Percentiles rank a stretch among this genome's conserved stretches.
phyloP scores from a whole-genome alignment of 2,888 invertebrate genomes.

The Eupsilia transversa region DNA sequence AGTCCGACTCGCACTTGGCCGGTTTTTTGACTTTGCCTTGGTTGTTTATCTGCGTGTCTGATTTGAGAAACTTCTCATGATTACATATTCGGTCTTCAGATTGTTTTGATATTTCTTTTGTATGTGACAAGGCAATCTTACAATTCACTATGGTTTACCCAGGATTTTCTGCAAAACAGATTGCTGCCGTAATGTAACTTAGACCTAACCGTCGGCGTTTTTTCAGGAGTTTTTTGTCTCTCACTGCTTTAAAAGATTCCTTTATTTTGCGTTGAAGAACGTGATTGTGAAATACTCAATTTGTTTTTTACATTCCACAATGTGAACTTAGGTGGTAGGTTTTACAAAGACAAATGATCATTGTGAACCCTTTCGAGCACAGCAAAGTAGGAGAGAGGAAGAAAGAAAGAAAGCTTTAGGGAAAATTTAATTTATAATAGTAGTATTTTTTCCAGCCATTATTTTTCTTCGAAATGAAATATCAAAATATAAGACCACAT shows the following conservation, averaged over 20 bases:
- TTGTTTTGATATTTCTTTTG: slow-evolving; percentile 21
- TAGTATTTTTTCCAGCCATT: background rate
- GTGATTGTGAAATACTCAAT: background rate
- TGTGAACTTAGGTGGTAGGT: background rate
- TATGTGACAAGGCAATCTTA: background rate
- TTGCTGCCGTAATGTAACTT: background rate
- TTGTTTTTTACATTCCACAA: background rate
- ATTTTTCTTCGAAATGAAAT: background rate
- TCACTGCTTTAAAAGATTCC: background rate
- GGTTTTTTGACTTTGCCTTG: slow-evolving; percentile 14
- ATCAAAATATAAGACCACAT: slow-evolving; percentile 9
- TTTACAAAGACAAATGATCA: background rate
- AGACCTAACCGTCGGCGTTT: background rate
- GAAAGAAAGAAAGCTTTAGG: background rate
- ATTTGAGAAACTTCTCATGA: slow-evolving; percentile 35
- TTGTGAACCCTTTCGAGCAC: background rate
- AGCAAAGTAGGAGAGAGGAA: background rate
- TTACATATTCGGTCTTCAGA: slow-evolving; percentile 23
- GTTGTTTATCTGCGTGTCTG: slow-evolving; percentile 21
- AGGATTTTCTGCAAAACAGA: background rate
- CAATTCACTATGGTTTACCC: background rate
- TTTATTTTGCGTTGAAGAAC: background rate
- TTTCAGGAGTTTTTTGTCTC: background rate
- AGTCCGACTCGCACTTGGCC: no score
- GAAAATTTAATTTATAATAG: background rate